phyloP scores from a whole-genome alignment of 2,888 invertebrate genomes.

The Augochlorella aurata region DNA sequence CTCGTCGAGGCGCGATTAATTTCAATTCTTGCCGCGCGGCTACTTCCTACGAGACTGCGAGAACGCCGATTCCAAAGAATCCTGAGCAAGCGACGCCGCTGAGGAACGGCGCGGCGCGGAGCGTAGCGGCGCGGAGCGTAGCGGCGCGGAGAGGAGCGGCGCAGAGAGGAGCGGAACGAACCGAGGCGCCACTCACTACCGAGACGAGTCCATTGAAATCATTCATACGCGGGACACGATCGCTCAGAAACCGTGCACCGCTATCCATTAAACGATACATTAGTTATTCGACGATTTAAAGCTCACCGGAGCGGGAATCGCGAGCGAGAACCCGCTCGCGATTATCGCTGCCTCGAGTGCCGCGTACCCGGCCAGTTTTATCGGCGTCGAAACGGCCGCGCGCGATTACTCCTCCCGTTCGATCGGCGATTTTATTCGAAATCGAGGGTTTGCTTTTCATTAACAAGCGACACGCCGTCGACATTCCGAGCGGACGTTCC shows the following conservation, averaged over 20 bases:
- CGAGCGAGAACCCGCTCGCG: constrained; percentile 2
- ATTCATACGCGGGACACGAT: constrained; percentile 63
- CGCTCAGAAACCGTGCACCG: constrained; percentile 40
- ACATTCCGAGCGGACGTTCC: constrained; percentile 23
- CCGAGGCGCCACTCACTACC: constrained; percentile 59
- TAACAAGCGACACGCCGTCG: constrained; percentile 7
- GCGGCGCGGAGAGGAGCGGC: not conserved
- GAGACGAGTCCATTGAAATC: constrained; percentile 54
- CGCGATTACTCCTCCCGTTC: constrained; percentile 16
- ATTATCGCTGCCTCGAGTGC: constrained; percentile 20
- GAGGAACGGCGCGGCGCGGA: constrained; percentile 32
- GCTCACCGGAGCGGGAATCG: not conserved
- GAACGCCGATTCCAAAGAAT: constrained; percentile 66
- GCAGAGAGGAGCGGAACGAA: constrained; percentile 35
- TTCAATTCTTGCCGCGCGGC: constrained; percentile 74
- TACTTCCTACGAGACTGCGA: constrained; percentile 68
- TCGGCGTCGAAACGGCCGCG: not conserved
- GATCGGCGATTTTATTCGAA: constrained; percentile 24
- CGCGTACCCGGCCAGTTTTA: constrained; percentile 29
- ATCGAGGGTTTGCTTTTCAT: constrained; percentile 23
- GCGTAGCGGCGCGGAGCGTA: constrained; percentile 40
- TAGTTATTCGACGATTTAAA: constrained; percentile 26
- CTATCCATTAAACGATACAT: constrained; percentile 59
- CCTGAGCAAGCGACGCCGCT: constrained; percentile 39
- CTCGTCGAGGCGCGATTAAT: constrained; percentile 67